Evolutionary conservation across 2,797 vertebrate species (phyloP).

Genomic region (Syncerus caffer): DNA sequence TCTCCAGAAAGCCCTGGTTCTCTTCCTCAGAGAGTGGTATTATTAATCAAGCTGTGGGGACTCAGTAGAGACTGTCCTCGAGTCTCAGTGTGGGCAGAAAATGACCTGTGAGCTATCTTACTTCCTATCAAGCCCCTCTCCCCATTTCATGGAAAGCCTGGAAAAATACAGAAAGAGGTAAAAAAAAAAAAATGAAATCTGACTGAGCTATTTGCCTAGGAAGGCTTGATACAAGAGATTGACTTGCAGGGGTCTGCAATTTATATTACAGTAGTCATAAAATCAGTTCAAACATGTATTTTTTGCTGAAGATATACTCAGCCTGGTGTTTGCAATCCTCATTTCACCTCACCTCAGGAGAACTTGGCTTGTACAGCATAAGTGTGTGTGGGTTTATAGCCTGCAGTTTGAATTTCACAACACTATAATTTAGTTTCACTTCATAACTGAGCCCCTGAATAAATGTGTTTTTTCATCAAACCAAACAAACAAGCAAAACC

Average conservation of each 20-base stretch:
- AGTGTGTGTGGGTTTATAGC: neutral
- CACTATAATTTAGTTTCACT: conserved; percentile 32
- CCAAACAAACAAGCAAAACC: conserved; percentile 43
- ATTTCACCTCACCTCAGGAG: neutral
- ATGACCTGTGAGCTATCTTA: neutral
- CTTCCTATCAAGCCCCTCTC: neutral
- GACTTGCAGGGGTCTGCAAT: neutral
- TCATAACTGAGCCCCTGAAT: conserved; percentile 37
- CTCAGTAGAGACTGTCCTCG: neutral
- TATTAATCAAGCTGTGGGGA: neutral
- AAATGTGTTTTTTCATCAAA: conserved; percentile 35
- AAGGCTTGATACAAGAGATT: neutral
- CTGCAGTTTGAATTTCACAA: conserved; percentile 28
- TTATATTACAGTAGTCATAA: neutral
- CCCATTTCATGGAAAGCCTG: neutral
- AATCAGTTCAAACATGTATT: neutral
- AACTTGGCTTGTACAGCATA: neutral
- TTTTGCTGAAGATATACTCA: neutral
- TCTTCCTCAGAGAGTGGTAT: neutral
- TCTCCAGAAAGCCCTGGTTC: neutral
- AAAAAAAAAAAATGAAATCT: neutral
- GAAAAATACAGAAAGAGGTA: neutral
- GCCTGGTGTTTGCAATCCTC: neutral
- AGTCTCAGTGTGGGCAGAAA: neutral
- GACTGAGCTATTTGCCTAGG: neutral